Base-by-base conservation (phyloP, 2,797 vertebrate species). In the Phoxinus dragarum region DNA sequence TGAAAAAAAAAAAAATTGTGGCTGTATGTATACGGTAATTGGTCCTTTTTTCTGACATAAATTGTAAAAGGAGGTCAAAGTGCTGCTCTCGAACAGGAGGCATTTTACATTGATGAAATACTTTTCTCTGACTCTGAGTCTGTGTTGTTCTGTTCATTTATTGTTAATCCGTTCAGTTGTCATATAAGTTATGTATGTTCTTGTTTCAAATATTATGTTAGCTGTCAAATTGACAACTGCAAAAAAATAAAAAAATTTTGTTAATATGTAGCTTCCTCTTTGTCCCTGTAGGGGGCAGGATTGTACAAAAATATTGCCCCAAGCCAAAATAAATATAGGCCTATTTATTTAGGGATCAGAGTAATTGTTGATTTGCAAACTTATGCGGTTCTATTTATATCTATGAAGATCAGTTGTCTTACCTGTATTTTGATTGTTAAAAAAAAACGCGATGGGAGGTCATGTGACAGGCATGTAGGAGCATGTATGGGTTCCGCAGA, bases 271-370 rank as follows among this genome's bases (percentile, higher is more conserved):
- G 17, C 38, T 84, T 69, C 74, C 11, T 19, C 6, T 36, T 68
- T 85, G 34, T 10, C 7, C 72, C 82, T 59, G 44, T 74, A 81
- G 85, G 80, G 75, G 40, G 87, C 67, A 85, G 76, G 49, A 73
- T 85, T 87, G 44, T 52, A 74, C 42, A 27, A 52, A 84, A 75
- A 81, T 38, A 44, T 59, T 59, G 66, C 7, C 10, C n/a, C 7
- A 21, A 36, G 44, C 36, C n/a, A 40, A 5, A 27, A 59, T 52
- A 9, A 23, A 16, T 36, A 5, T 10, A 27, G 27, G 27, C 27
- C 27, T 27, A 31, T 38, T 38, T 14, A 38, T 23, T 36, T 61
- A 40, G 11, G 4, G 14, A 52, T 52, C 80, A 40, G 8, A 19
- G 23, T 54, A 69, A 56, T 40, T 14, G 14, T 31, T 81, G 7